These are phyloP conservation scores for Euschistus heros DNA, from an alignment of 1,140 invertebrate genomes.

Conservation along the genomic window DNA sequence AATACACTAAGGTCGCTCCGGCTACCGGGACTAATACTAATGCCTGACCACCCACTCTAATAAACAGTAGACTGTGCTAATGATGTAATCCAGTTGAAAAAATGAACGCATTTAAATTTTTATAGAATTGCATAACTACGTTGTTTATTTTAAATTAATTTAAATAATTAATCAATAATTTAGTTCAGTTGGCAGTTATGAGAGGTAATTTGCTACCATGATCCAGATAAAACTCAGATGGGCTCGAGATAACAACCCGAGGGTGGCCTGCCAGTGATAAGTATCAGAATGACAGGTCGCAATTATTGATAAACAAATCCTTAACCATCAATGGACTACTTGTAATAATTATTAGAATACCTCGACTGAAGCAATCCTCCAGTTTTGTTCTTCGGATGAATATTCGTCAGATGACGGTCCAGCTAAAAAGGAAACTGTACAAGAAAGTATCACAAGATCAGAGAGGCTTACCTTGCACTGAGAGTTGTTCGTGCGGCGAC, in stretches of 20 bases:
- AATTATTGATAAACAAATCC: constrained; percentile 32
- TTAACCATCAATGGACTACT: not conserved
- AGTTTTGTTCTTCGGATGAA: constrained; percentile 10
- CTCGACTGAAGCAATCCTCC: constrained; percentile 14
- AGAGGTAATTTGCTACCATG: too few species aligned
- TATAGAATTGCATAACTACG: too few species aligned
- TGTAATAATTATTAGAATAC: not conserved
- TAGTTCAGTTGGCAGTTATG: too few species aligned
- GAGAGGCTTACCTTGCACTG: constrained; percentile 8
- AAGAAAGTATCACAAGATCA: constrained; percentile 17
- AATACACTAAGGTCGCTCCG: too few species aligned
- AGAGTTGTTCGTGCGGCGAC: constrained; percentile 19
- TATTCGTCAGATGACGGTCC: not conserved
- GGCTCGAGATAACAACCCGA: too few species aligned
- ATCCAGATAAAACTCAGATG: too few species aligned
- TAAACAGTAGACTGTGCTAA: too few species aligned
- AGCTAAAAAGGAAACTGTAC: constrained; percentile 12
- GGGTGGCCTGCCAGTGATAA: too few species aligned
- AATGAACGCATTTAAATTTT: too few species aligned
- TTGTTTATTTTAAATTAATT: too few species aligned
- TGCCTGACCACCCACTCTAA: constrained; percentile 26
- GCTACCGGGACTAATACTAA: constrained; percentile 37
- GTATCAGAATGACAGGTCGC: constrained; percentile 38
- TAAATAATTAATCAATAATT: too few species aligned
- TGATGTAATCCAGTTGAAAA: too few species aligned